Base-by-base conservation (phyloP, 1,140 invertebrate genomes). In the Drosophila ironensis region DNA sequence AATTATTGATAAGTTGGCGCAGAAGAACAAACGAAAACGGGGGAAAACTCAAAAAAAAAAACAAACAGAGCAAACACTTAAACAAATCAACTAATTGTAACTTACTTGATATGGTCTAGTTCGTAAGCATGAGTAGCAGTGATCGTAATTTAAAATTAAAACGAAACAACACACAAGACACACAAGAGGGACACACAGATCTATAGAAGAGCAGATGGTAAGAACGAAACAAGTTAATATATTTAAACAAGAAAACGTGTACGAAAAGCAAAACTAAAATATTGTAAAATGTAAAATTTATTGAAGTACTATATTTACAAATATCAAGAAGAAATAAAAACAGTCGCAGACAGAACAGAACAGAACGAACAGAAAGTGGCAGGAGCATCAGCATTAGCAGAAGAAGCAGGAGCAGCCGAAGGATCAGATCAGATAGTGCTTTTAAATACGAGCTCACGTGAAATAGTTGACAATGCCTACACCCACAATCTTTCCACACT, bases 91-190 rank as follows among this genome's bases (percentile, higher is more conserved):
- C 44, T 84, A 84, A 78, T 51, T 77, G 50, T 77, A 77, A 84
- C 57, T 86, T 86, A 86, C 63, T 68, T 74, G 57, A 82, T 84
- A 82, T 84, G 80, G 59, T 86, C 54, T 87, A 86, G 75, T 42
- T 59, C 19, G 42, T 86, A 86, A 86, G 80, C 44, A 80, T 80
- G 73, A 86, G 80, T 86, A 86, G 80, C 71, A 86, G 80, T 86
- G 80, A 86, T 86, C 71, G 74, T 86, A 86, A 86, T 86, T 84
- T 84, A 86, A 86, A 87, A 86, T 87, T 86, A 86, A 51, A 71
- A 46, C 40, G 12, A 54, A 53, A 53, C 25, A 53, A 40, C 12
- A 37, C 33, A 72, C n/a, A 27, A 12, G 27, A 45, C 35, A 45
- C 17, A 45, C 17, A 33, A 42, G 61, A 51, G 25, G 7, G 17